phyloP scores from a whole-genome alignment of 1,140 invertebrate genomes.

The Drosophila pectinifera region DNA sequence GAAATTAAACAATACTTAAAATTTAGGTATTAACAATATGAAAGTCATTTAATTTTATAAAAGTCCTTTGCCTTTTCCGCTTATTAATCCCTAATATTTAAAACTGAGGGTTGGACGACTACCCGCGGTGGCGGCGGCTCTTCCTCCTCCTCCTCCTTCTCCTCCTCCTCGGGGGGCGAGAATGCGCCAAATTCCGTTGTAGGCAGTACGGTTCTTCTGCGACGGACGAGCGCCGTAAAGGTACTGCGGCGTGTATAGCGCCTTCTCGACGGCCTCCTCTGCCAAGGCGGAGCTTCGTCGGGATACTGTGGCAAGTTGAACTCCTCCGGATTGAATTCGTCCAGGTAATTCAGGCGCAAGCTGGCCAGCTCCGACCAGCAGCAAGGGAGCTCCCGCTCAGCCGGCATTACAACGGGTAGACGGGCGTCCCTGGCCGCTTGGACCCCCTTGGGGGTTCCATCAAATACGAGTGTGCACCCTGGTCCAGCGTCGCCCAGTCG shows the following conservation, averaged over 20 bases:
- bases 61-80: too few relatives aligned
- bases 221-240: not conserved
- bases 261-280: not conserved
- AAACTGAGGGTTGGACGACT: not conserved
- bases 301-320: constrained; percentile 91
- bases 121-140: not conserved
- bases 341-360: constrained; percentile 89
- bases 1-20: too few relatives aligned
- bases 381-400: constrained; percentile 89
- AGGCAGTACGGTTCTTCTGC: not conserved
- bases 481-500: constrained; percentile 91
- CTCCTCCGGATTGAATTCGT: constrained; percentile 92
- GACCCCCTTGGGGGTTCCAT: constrained; percentile 96
- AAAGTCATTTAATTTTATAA: too few relatives aligned
- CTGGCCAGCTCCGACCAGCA: constrained; percentile 87
- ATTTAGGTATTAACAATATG: too few relatives aligned
- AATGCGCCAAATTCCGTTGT: too few relatives aligned
- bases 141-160: not conserved
- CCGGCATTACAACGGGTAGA: constrained; percentile 96
- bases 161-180: not conserved
- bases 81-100: not conserved
- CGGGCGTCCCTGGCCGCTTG: constrained; percentile 91
- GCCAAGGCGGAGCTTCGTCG: constrained; percentile 48
- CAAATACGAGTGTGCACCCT: constrained; percentile 94
- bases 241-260: not conserved